Base-by-base conservation (phyloP, 2,113 vertebrate genomes). In the Fulica atra region DNA sequence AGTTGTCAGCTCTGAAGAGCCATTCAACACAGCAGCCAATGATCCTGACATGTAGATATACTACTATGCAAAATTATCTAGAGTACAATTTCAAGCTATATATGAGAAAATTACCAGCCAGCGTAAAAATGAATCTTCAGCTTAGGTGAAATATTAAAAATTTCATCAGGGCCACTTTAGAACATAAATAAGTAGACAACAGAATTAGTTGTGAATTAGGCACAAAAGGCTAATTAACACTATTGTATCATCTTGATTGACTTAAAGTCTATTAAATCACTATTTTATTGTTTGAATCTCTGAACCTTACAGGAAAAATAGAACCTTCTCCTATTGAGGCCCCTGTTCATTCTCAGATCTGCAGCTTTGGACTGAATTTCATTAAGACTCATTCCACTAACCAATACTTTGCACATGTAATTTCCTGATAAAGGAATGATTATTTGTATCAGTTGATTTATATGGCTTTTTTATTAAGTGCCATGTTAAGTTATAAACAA, bases 1-100 rank as follows among this genome's bases (percentile, higher is more conserved):
- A 98, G 98, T 98, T 99, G 99, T 99, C 99, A 99, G 98, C 97
- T 98, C 98, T 91, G 94, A 97, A 97, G 95, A 98, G 98, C 87
- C 97, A 97, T 97, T 94, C 98, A 97, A 89, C 95, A 94, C 97
- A 97, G 97, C 98, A 98, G 98, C 97, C 98, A 97, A 95, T 97
- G 98, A 98, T 98, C 97, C 98, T 98, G 98, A 98, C 98, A 98
- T 96, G 98, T 95, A 98, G 98, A 99, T 98, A 98, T 97, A 97
- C 96, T 96, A 86, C 86, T 85, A 13, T 94, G 95, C 51, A 92
- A 98, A 98, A 98, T 98, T 97, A 98, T 98, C 87, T 68, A 80
- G 95, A 96, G 97, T 88, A 95, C 96, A 97, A 95, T 98, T 98
- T 98, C 97, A 97, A 95, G 94, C 93, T 97, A 48, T 96, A 94